Conservation (phyloP, 2,888 invertebrate genomes). For the Meliscaeva auricollis region DNA sequence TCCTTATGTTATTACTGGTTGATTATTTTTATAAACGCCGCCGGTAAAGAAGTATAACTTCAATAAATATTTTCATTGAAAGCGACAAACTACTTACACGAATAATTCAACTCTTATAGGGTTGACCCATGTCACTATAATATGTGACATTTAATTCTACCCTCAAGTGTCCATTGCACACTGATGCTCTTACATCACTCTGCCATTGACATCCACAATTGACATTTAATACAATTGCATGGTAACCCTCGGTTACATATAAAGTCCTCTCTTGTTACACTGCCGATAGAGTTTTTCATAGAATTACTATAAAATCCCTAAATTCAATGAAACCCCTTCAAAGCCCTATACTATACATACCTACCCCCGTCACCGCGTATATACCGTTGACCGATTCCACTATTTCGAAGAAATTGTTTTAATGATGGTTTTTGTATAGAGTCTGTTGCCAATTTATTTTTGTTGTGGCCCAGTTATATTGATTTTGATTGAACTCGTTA, state of each 20-base stretch:
- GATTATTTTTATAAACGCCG: too few relatives aligned
- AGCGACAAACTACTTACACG: background rate
- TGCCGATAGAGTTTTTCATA: background rate
- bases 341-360: background rate
- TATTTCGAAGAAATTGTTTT: background rate
- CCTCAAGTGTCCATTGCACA: background rate
- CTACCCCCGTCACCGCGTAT: too few relatives aligned
- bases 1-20: too few relatives aligned
- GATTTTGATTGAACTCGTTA: slow-evolving; percentile 6
- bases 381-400: too few relatives aligned
- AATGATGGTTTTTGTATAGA: background rate
- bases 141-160: background rate
- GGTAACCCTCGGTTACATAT: background rate
- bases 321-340: background rate
- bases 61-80: background rate
- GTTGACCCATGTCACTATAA: background rate
- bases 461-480: background rate
- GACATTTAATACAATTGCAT: background rate
- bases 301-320: background rate
- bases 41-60: too few relatives aligned
- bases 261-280: background rate
- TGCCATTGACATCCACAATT: background rate
- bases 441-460: slow-evolving; percentile 45
- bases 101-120: background rate
- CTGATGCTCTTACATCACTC: background rate